Conservation (phyloP, 1,140 invertebrate genomes). For the Liolophura sinensis region DNA sequence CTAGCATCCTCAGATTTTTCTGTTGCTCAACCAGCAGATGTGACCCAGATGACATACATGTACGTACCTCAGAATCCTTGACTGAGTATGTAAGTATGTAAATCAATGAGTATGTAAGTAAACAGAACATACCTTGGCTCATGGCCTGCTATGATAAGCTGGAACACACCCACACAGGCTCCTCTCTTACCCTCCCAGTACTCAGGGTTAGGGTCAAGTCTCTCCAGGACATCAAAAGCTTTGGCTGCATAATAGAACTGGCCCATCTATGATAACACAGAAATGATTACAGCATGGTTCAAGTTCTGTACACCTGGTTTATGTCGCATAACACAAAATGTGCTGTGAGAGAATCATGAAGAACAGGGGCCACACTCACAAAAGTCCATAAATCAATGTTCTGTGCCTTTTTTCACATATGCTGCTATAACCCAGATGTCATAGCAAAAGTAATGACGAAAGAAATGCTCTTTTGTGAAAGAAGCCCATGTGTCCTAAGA, state of each 20-base stretch:
- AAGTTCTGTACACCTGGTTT: too few relatives aligned
- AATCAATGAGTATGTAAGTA: constrained; percentile 64
- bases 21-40: constrained; percentile 79
- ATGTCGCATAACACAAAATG: too few relatives aligned
- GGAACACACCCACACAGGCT: constrained; percentile 90
- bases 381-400: not conserved
- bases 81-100: constrained; percentile 93
- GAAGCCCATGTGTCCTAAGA: too few relatives aligned
- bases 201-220: constrained; percentile 91
- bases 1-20: constrained; percentile 89
- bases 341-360: not conserved
- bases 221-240: constrained; percentile 67
- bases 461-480: too few relatives aligned
- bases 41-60: constrained; percentile 71
- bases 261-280: constrained; percentile 68
- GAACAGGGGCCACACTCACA: not conserved
- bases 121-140: constrained; percentile 69
- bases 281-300: not conserved
- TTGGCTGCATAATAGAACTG: constrained; percentile 92
- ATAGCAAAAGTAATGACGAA: too few relatives aligned
- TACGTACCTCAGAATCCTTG: constrained; percentile 69
- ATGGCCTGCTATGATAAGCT: constrained; percentile 73
- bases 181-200: constrained; percentile 97
- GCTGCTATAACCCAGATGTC: too few relatives aligned
- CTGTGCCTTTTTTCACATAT: too few relatives aligned